Percentiles rank a stretch among this genome's conserved stretches.
These are phyloP conservation scores for Pachypsylla venusta DNA, from an alignment of 1,140 invertebrate genomes.

Conservation along the genomic window DNA sequence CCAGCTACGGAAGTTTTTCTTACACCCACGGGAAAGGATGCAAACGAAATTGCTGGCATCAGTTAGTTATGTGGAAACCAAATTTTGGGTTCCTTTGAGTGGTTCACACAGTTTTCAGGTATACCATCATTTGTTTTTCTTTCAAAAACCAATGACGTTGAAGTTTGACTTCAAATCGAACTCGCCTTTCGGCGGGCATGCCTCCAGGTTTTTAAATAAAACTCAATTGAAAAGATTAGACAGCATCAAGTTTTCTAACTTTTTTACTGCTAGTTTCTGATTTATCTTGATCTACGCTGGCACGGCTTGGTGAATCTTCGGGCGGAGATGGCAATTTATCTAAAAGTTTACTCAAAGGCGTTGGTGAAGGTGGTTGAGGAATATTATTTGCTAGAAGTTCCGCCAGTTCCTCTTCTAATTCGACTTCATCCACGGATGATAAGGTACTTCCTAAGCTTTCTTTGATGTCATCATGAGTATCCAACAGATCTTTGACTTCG, in stretches of 20 bases:
- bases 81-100: too few relatives aligned
- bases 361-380: neutral
- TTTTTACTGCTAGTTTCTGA: neutral
- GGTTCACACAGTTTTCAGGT: too few relatives aligned
- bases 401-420: constrained; percentile 33
- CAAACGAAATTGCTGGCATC: too few relatives aligned
- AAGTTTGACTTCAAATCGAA: too few relatives aligned
- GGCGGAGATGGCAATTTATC: neutral
- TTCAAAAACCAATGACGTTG: too few relatives aligned
- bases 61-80: too few relatives aligned
- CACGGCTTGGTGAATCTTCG: neutral
- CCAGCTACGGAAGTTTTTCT: too few relatives aligned
- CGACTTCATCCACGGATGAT: constrained; percentile 26
- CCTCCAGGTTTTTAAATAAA: too few relatives aligned
- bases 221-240: too few relatives aligned
- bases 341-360: neutral
- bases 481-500: constrained; percentile 33
- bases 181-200: too few relatives aligned
- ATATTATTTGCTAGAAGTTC: constrained; percentile 23
- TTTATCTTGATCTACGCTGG: neutral
- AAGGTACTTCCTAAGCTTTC: constrained; percentile 27
- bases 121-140: too few relatives aligned
- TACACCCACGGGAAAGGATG: too few relatives aligned
- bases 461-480: constrained; percentile 31
- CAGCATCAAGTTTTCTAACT: neutral